phyloP scores from a whole-genome alignment of 2,113 vertebrate genomes.

The Zosterops borbonicus region DNA sequence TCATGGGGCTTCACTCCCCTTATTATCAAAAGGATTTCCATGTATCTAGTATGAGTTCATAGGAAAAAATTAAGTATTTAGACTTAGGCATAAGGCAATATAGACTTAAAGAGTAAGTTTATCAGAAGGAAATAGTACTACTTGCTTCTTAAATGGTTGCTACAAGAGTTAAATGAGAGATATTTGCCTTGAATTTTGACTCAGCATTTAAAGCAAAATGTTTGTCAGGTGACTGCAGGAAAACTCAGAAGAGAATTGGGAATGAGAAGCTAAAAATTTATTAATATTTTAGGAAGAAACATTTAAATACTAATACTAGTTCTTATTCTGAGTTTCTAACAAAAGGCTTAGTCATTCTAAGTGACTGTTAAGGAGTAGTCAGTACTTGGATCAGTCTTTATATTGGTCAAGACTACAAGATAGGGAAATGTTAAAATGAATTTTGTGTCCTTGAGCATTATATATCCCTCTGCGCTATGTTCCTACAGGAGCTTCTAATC shows the following conservation, averaged over 20 bases:
- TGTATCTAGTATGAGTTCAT: not conserved
- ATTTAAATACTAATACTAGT: not conserved
- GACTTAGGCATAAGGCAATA: not conserved
- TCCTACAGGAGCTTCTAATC: not conserved
- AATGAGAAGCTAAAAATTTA: not conserved
- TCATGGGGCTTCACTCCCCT: not conserved
- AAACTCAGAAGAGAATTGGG: not conserved
- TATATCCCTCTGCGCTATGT: not conserved
- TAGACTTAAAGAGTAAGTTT: not conserved
- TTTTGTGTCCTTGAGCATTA: not conserved
- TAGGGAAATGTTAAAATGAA: not conserved
- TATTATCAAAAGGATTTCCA: not conserved
- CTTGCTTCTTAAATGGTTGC: not conserved
- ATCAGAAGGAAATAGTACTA: not conserved
- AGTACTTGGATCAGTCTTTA: not conserved
- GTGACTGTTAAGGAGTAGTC: not conserved
- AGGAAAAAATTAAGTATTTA: not conserved
- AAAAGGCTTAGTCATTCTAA: not conserved
- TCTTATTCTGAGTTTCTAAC: not conserved
- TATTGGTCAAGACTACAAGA: not conserved
- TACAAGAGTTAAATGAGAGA: not conserved
- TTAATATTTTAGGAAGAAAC: not conserved
- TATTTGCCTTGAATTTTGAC: not conserved
- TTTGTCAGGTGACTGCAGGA: not conserved
- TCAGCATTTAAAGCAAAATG: not conserved